phyloP scores from a whole-genome alignment of 2,113 vertebrate genomes.

The Rhinichthys klamathensis region DNA sequence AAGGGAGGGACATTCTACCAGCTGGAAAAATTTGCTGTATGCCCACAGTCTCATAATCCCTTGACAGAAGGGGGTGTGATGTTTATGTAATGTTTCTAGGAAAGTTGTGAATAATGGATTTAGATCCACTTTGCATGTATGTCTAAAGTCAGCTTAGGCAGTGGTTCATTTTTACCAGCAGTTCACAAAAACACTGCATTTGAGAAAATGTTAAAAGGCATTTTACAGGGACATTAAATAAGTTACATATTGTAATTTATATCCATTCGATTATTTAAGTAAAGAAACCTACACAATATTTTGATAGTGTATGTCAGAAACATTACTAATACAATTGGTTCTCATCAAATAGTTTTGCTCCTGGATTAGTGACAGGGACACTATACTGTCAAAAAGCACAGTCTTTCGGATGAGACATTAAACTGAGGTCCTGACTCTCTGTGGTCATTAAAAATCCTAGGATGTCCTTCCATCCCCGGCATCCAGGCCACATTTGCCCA shows the following conservation, averaged over 20 bases:
- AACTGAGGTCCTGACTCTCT: no score
- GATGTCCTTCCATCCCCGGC: no score
- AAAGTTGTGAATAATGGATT: constrained; percentile 41
- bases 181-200: neutral
- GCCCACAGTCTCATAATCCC: constrained; percentile 25
- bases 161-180: neutral
- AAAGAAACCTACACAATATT: neutral
- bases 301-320: neutral
- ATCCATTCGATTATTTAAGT: neutral
- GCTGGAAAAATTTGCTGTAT: constrained; percentile 7
- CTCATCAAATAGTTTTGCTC: neutral
- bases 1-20: constrained; percentile 47
- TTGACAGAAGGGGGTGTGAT: constrained; percentile 10
- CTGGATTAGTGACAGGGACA: neutral
- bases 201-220: neutral
- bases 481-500: no score
- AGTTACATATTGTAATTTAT: no score
- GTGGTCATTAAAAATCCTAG: no score
- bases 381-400: no score
- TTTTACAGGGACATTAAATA: neutral
- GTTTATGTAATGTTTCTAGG: constrained; percentile 43
- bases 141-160: neutral
- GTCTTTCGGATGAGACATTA: no score
- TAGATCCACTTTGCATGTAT: constrained; percentile 9
- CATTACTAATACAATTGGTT: neutral